Evolutionary conservation across 2,113 vertebrate species (phyloP), one percentile per base, ranked within the genome.

Genomic region (Macheiramphus alcinus): DNA sequence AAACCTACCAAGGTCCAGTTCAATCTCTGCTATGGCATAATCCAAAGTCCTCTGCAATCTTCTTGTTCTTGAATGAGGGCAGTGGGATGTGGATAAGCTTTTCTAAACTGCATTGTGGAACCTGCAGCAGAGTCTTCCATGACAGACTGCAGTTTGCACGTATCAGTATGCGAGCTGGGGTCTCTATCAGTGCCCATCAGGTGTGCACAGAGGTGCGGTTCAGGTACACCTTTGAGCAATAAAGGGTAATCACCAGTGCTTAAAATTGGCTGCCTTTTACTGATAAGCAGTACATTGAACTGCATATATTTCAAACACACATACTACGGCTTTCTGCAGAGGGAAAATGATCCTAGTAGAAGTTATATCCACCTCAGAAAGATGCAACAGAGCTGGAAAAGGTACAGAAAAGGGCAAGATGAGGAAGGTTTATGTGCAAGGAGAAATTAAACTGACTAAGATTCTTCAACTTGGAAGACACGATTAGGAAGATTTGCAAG

Each of bases 261-360:
- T 88, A 86, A 95, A 95, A 83, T 16, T 66, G 86, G 58, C 82
- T 95, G 82, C 40, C 42, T 92, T 86, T 68, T 36, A 53, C 86
- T 73, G 71, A 81, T 76, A 86, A 86, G 67, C 58, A 56, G 40
- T 32, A 80, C 32, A 45, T 47, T 6, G 6, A 80, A 83, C 23
- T 55, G 62, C 80, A 65, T 83, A 9, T 63, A 76, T 80, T 88
- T 88, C 86, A 80, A 88, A 80, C 67, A 43, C 16, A 50, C 8
- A 34, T 22, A 61, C 18, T 47, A 53, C 53, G 66, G 38, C 38
- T 80, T 67, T 76, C 75, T 86, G 50, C 29, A 83, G 66, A 79
- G 55, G 47, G 59, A 80, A 93, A 86, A 86, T 7, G 2, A 83
- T 78, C 59, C 47, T 58, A 68, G 15, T 12, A 56, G 25, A 73